These are phyloP conservation scores for Phania funesta DNA, from an alignment of 2,888 invertebrate species.

Conservation along the genomic window DNA sequence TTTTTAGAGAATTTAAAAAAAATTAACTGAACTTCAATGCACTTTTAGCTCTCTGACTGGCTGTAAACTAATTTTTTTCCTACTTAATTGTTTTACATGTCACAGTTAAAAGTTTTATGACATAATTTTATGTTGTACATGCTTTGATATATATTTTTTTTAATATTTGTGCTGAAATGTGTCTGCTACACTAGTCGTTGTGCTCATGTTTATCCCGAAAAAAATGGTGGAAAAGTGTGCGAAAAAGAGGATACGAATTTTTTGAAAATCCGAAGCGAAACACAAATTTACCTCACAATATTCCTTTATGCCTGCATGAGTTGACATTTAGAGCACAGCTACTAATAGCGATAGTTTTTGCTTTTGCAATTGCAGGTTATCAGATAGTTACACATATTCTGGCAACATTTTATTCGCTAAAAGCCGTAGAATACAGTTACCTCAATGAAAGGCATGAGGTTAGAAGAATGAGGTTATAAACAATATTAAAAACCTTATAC, in stretches of 20 bases:
- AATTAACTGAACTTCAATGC: slow-evolving; percentile 25
- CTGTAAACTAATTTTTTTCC: slow-evolving; percentile 44
- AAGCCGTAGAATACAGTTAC: too few relatives aligned
- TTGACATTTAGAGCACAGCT: slow-evolving; percentile 62
- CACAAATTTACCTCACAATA: slow-evolving; percentile 56
- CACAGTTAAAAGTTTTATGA: slow-evolving; percentile 60
- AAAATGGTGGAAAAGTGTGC: background rate
- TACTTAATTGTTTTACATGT: slow-evolving; percentile 63
- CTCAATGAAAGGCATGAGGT: too few relatives aligned
- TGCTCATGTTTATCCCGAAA: background rate
- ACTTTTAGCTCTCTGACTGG: slow-evolving; percentile 17
- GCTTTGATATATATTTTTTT: slow-evolving; percentile 15
- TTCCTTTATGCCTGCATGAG: slow-evolving; percentile 63
- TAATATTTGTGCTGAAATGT: background rate
- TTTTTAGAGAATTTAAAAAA: slow-evolving; percentile 20
- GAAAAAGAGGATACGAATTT: background rate
- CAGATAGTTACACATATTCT: background rate
- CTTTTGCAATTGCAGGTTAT: background rate
- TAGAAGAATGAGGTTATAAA: too few relatives aligned
- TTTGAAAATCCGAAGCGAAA: slow-evolving; percentile 44
- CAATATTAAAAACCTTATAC: too few relatives aligned
- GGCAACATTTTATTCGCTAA: too few relatives aligned
- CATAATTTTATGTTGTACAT: slow-evolving; percentile 47
- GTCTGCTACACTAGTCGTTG: background rate
- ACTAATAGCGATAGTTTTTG: slow-evolving; percentile 42